Conservation (phyloP, 2,797 vertebrate species). For the Aplochiton taeniatus region DNA sequence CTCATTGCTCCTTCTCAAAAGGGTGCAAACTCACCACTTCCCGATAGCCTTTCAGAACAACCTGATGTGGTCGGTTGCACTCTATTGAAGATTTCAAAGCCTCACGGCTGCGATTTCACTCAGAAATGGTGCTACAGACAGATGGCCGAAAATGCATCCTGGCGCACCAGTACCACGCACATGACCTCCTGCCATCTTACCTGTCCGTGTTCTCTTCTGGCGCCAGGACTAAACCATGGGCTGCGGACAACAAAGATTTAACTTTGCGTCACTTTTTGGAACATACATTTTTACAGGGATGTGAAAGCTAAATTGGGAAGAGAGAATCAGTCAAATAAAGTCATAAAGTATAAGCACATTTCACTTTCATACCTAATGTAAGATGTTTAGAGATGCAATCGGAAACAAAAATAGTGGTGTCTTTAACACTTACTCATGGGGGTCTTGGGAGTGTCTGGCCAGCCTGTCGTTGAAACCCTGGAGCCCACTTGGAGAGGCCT, state of each 20-base stretch:
- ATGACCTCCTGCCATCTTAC: slow-evolving; percentile 52
- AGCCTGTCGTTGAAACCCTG: slow-evolving; percentile 82
- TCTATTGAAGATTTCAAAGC: no score
- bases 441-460: slow-evolving; percentile 83
- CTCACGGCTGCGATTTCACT: no score
- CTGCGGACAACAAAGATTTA: slow-evolving; percentile 48
- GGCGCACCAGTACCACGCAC: neutral
- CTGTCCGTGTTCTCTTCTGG: slow-evolving; percentile 76
- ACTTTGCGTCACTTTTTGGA: neutral
- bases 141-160: neutral
- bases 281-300: no score
- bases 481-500: slow-evolving; percentile 47
- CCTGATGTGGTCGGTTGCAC: no score
- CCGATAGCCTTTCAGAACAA: no score
- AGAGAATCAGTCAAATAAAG: no score
- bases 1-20: no score
- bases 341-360: neutral
- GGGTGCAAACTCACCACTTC: no score
- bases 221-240: slow-evolving; percentile 75
- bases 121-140: no score
- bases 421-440: slow-evolving; percentile 85
- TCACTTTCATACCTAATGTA: neutral
- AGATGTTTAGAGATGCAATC: neutral
- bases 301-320: no score
- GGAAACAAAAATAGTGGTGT: slow-evolving; percentile 2